phyloP scores from a whole-genome alignment of 2,797 vertebrate species.

The Sebastes umbrosus region DNA sequence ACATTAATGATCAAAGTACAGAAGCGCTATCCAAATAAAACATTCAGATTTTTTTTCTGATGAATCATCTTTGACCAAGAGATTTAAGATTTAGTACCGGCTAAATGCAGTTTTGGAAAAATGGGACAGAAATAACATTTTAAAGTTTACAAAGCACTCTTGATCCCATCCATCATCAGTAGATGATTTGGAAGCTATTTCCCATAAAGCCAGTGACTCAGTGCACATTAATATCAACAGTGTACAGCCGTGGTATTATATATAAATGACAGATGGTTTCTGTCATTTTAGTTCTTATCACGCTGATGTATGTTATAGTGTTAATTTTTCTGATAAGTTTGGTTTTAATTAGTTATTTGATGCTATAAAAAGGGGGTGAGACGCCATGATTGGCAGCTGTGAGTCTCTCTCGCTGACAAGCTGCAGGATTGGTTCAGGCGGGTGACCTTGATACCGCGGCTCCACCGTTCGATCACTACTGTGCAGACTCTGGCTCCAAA shows the following conservation, averaged over 20 bases:
- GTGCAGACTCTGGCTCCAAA: too few relatives aligned
- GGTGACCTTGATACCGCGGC: too few relatives aligned
- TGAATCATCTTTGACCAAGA: not conserved
- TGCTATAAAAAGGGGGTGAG: too few relatives aligned
- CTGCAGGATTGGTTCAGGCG: too few relatives aligned
- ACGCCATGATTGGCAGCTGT: too few relatives aligned
- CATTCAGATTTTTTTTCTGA: constrained; percentile 5
- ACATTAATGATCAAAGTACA: constrained; percentile 20
- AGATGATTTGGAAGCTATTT: constrained; percentile 29
- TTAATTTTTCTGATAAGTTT: too few relatives aligned
- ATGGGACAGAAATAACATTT: constrained; percentile 44
- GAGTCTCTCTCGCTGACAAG: too few relatives aligned
- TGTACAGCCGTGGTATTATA: not conserved
- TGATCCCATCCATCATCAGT: constrained; percentile 32
- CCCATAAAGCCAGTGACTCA: constrained; percentile 17
- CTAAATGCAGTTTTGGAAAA: constrained; percentile 34
- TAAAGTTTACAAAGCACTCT: constrained; percentile 29
- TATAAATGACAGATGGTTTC: too few relatives aligned
- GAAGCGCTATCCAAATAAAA: constrained; percentile 51
- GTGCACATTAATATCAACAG: constrained; percentile 29
- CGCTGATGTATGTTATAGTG: too few relatives aligned
- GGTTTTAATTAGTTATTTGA: too few relatives aligned
- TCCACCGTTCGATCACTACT: too few relatives aligned
- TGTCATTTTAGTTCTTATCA: too few relatives aligned
- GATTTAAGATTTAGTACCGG: constrained; percentile 6